These are phyloP conservation scores for Hemichromis elongatus DNA, from an alignment of 2,113 vertebrate species.

Conservation along the genomic window DNA sequence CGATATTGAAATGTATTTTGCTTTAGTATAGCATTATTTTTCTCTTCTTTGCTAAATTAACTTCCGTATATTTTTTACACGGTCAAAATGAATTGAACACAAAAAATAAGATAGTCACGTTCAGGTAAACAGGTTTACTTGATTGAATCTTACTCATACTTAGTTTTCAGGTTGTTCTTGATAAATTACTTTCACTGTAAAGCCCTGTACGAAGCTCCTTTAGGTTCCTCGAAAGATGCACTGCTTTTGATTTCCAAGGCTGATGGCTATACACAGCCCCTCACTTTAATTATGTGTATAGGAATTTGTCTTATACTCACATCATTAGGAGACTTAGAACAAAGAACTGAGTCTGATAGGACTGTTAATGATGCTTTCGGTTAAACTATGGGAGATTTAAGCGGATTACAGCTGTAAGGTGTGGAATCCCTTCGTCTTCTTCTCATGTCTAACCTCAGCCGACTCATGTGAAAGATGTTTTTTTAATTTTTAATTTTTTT, in stretches of 20 bases:
- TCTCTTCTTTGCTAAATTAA: neutral
- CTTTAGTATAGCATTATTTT: neutral
- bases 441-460: neutral
- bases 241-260: neutral
- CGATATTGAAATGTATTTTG: accelerated
- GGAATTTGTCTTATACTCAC: neutral
- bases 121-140: neutral
- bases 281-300: neutral
- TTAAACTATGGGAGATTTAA: neutral
- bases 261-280: neutral
- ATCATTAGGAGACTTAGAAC: neutral
- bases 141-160: neutral
- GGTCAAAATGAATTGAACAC: neutral
- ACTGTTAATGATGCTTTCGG: accelerated
- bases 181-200: neutral
- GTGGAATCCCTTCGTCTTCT: neutral
- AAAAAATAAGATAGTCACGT: neutral
- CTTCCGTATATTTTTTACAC: neutral
- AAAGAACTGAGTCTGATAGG: neutral
- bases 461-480: neutral
- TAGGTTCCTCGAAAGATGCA: neutral
- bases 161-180: neutral
- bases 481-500: neutral
- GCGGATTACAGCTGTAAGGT: neutral
- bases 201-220: accelerated